These are phyloP conservation scores for Pandion haliaetus DNA, from an alignment of 2,113 vertebrate genomes.

Conservation along the genomic window DNA sequence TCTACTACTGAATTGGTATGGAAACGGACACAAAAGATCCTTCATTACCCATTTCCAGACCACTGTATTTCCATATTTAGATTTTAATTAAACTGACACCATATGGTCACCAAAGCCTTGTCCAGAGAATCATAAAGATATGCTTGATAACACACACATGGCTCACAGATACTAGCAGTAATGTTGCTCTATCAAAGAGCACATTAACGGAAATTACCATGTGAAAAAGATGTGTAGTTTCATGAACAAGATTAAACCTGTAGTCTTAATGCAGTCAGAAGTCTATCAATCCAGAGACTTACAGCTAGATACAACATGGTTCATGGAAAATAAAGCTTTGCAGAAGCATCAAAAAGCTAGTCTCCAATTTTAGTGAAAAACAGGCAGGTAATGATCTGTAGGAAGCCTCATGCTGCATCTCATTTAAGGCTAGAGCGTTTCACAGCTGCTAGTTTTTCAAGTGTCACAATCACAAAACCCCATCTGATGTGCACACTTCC, in stretches of 20 bases:
- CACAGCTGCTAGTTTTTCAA: slow-evolving; percentile 44
- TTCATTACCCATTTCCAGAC: background rate
- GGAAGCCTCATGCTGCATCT: slow-evolving; percentile 36
- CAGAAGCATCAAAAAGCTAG: background rate
- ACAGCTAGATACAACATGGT: background rate
- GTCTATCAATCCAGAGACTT: background rate
- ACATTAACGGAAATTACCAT: background rate
- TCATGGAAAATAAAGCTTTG: background rate
- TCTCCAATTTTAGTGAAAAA: slow-evolving; percentile 13
- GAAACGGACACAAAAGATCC: background rate
- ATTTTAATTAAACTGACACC: slow-evolving; percentile 34
- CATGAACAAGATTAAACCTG: background rate
- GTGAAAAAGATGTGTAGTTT: background rate
- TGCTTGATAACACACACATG: background rate
- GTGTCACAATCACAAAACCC: slow-evolving; percentile 42
- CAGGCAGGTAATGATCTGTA: background rate
- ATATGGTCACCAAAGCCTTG: slow-evolving; percentile 16
- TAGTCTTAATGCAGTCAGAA: background rate
- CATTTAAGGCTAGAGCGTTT: background rate
- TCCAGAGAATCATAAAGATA: slow-evolving; percentile 4
- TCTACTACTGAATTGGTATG: background rate
- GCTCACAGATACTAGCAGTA: background rate
- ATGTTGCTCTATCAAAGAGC: background rate
- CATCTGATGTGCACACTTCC: slow-evolving; percentile 2
- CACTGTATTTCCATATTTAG: background rate